Evolutionary conservation across 1,140 invertebrate species (phyloP).

Genomic region (Doryteuthis pealeii): DNA sequence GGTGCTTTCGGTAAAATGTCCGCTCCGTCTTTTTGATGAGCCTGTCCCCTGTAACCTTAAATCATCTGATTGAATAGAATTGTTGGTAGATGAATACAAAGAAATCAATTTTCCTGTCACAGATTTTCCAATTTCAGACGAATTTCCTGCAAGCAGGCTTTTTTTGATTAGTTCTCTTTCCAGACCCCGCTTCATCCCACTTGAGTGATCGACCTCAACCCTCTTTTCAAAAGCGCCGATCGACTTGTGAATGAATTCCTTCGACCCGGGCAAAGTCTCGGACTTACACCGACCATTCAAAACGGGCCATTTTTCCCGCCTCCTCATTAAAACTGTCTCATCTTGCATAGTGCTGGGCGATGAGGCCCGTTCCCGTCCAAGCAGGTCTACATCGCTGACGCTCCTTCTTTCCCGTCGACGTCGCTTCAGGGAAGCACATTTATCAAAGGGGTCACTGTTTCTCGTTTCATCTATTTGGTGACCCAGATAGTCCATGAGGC

Average conservation of each 20-base stretch:
- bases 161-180: not conserved
- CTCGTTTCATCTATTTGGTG: constrained; percentile 14
- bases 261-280: constrained; percentile 11
- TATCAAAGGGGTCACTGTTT: constrained; percentile 37
- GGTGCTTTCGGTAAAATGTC: constrained; percentile 17
- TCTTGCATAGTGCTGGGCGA: constrained; percentile 35
- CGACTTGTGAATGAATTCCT: constrained; percentile 28
- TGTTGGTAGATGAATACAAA: too few relatives aligned
- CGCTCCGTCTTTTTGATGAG: constrained; percentile 29
- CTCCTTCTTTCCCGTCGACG: constrained; percentile 32
- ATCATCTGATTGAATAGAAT: too few relatives aligned
- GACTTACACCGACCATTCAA: constrained; percentile 27
- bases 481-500: constrained; percentile 42
- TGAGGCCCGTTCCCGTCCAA: constrained; percentile 44
- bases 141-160: not conserved
- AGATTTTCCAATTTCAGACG: not conserved
- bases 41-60: not conserved
- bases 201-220: constrained; percentile 24
- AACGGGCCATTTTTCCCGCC: not conserved
- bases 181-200: too few relatives aligned
- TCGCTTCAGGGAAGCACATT: constrained; percentile 41
- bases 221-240: constrained; percentile 39
- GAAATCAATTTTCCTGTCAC: too few relatives aligned
- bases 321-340: not conserved
- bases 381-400: constrained; percentile 24